phyloP scores from a whole-genome alignment of 2,888 invertebrate genomes.

The Linyphia triangularis region DNA sequence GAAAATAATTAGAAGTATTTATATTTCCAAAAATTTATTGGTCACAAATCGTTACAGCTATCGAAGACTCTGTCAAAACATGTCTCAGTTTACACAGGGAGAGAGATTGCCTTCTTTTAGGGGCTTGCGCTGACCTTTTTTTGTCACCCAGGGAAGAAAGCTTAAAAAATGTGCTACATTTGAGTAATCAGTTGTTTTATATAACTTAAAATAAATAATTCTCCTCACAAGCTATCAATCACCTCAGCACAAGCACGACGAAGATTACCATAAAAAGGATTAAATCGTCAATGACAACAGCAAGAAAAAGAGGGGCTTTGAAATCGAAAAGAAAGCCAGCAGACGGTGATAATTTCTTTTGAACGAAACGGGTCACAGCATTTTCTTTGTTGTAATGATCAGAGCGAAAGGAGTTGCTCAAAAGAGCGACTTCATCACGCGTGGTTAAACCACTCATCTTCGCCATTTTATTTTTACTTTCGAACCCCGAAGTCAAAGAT shows the following conservation, averaged over 20 bases:
- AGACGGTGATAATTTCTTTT: constrained; percentile 51
- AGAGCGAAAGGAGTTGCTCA: constrained; percentile 25
- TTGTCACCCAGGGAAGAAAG: no score
- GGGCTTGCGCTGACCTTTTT: no score
- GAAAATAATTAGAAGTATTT: no score
- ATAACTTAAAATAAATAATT: no score
- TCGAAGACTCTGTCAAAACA: no score
- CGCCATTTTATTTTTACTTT: background rate
- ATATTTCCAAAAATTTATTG: no score
- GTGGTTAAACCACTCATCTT: constrained; percentile 36
- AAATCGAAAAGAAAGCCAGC: constrained; percentile 7
- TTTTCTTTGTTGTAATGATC: constrained; percentile 47
- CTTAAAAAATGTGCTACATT: no score
- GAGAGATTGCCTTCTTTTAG: no score
- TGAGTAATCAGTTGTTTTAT: no score
- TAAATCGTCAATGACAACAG: constrained; percentile 43
- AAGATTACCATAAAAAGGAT: constrained; percentile 51
- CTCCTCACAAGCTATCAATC: background rate
- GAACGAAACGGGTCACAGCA: constrained; percentile 61
- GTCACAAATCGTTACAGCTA: no score
- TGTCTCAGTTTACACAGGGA: no score
- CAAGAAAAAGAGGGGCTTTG: background rate
- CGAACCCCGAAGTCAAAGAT: constrained; percentile 29
- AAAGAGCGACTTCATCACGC: constrained; percentile 48
- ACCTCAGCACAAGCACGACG: background rate